Evolutionary conservation across 2,888 invertebrate genomes (phyloP), one percentile per base, ranked within the genome.

Genomic region (Agrotis clavis): DNA sequence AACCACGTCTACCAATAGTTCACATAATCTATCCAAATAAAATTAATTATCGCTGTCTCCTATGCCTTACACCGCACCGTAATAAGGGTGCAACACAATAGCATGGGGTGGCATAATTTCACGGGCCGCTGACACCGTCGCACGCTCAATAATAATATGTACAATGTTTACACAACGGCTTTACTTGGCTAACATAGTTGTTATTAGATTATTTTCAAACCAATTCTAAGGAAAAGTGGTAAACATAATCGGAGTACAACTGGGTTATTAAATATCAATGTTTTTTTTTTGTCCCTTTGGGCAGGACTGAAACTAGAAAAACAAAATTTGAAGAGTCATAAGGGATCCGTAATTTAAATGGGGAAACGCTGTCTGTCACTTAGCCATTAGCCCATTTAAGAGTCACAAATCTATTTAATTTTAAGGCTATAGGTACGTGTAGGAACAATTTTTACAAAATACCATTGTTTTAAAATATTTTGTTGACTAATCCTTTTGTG

Each of bases 21-120:
- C 9, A 41, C 9, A 0, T 1, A 11, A 41, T 41, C 9, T 41
- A 1, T 41, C 11, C 41, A 41, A 11, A 41, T 9, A 41, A 35
- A n/a, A 35, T 57, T 57, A 14, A 25, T 25, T 48, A 69, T 48
- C 88, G 88, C 88, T 78, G 14, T 2, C 60, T 69, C 87, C 69
- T 67, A 14, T 84, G 5, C 1, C 71, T 88, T 87, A 65, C 1
- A 0, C 82, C 81, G 59, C 14, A 14, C 19, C 56, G 63, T 71
- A 83, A 86, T 87, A 88, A 92, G 90, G 91, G 92, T 91, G 92
- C 92, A 93, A 89, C 90, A 91, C 88, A 91, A 91, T 89, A 89
- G 88, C 90, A 92, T 88, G 92, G 89, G 90, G 85, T 91, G 91
- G 94, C 92, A 94, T 94, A 93, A 94, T 95, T 94, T 94, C 94